Evolutionary conservation across 1,140 invertebrate genomes (phyloP).

Genomic region (Drosophila albomicans): DNA sequence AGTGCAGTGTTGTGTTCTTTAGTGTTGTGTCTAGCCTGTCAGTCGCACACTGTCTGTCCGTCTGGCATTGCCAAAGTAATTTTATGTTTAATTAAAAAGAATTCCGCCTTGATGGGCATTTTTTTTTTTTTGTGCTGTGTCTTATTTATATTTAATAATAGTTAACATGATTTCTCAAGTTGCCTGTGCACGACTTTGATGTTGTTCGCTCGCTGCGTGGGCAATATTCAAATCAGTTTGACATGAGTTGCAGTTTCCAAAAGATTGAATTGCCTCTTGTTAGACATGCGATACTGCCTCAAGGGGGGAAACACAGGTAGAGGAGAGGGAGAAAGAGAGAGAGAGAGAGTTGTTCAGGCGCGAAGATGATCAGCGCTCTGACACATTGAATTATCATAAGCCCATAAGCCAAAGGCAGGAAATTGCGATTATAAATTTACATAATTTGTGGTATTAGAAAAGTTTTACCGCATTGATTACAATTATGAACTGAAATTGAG

Average conservation of each 20-base stretch:
- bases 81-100: conserved; percentile 82
- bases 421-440: conserved; percentile 35
- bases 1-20: conserved; percentile 30
- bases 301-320: background rate
- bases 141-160: conserved; percentile 79
- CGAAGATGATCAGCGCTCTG: conserved; percentile 33
- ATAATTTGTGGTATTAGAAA: conserved; percentile 3
- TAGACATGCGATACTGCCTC: conserved; percentile 28
- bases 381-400: conserved; percentile 39
- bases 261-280: conserved; percentile 43
- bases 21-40: conserved; percentile 27
- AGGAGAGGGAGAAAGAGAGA: background rate
- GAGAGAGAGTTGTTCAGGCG: conserved; percentile 32
- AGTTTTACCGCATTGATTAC: background rate
- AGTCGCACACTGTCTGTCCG: conserved; percentile 17
- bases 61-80: conserved; percentile 72
- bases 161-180: conserved; percentile 73
- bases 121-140: conserved; percentile 38
- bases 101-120: conserved; percentile 79
- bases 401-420: conserved; percentile 14
- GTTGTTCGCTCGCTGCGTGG: conserved; percentile 66
- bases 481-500: conserved; percentile 1
- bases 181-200: conserved; percentile 71
- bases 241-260: conserved; percentile 44
- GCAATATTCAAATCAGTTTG: conserved; percentile 71